Evolutionary conservation across 2,888 invertebrate species (phyloP).

Genomic region (Leucophora obtusa): DNA sequence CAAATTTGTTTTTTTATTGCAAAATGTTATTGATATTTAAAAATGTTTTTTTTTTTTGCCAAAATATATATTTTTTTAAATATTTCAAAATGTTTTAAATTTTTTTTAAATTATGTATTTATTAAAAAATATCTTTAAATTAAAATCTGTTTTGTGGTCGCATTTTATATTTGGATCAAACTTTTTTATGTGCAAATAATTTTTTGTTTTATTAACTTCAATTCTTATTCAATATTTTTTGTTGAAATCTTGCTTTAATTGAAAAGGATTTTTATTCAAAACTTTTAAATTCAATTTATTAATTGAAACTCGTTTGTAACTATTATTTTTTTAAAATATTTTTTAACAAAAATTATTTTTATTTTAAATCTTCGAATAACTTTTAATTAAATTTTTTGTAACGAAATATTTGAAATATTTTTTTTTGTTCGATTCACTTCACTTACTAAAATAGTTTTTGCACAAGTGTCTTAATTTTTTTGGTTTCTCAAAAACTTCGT

Average conservation of each 20-base stretch:
- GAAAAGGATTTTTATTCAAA: too few relatives aligned
- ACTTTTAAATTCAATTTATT: too few relatives aligned
- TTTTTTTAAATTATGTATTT: too few relatives aligned
- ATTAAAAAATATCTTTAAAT: too few relatives aligned
- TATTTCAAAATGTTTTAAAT: neutral
- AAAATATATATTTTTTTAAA: neutral
- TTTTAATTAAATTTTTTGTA: neutral
- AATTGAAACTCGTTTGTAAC: too few relatives aligned
- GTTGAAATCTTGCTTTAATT: too few relatives aligned
- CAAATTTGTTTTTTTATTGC: neutral
- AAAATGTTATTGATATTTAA: neutral
- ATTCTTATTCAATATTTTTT: too few relatives aligned
- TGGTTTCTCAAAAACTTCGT: slow-evolving; percentile 49
- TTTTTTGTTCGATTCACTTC: slow-evolving; percentile 15
- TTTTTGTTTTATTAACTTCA: too few relatives aligned
- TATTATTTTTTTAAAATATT: too few relatives aligned
- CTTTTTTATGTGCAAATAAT: too few relatives aligned
- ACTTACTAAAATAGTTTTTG: slow-evolving; percentile 50
- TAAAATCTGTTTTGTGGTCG: too few relatives aligned
- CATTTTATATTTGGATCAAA: too few relatives aligned
- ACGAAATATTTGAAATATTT: neutral
- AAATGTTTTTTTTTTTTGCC: neutral
- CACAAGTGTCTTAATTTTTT: slow-evolving; percentile 36
- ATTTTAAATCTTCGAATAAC: neutral
- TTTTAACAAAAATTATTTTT: neutral